Conservation (phyloP, 2,888 invertebrate species). For the Spodoptera littoralis region DNA sequence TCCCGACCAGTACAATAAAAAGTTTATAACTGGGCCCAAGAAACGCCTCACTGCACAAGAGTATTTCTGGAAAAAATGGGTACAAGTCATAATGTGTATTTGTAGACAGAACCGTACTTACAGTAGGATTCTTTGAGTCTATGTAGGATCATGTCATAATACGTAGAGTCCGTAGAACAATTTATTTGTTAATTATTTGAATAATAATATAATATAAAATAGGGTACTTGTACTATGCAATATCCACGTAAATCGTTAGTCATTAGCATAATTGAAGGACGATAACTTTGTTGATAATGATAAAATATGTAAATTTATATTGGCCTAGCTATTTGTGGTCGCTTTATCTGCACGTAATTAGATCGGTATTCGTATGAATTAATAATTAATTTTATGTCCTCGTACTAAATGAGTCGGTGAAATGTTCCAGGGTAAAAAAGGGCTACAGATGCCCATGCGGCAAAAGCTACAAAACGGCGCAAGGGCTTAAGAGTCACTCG, state of each 20-base stretch:
- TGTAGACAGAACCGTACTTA: constrained; percentile 11
- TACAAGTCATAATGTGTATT: constrained; percentile 54
- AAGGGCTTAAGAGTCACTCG: constrained; percentile 93
- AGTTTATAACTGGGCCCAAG: constrained; percentile 71
- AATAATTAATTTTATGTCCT: constrained; percentile 1
- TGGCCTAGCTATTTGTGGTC: constrained; percentile 19
- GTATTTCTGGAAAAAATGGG: constrained; percentile 86
- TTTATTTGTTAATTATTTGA: constrained; percentile 11
- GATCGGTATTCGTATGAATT: constrained; percentile 18
- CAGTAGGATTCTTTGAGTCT: background rate
- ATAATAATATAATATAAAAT: too few relatives aligned
- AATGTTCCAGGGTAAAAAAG: constrained; percentile 91
- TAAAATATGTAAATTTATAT: constrained; percentile 20
- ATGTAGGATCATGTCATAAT: background rate
- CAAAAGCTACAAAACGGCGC: constrained; percentile 95
- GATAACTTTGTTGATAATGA: constrained; percentile 9
- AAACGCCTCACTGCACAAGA: constrained; percentile 80
- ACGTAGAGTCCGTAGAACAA: constrained; percentile 1
- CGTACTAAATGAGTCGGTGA: constrained; percentile 4
- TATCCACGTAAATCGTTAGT: constrained; percentile 1
- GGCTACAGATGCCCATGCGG: constrained; percentile 95
- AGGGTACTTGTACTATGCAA: constrained; percentile 5
- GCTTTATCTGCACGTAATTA: constrained; percentile 27
- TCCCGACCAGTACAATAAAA: constrained; percentile 76
- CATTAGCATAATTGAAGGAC: constrained; percentile 2